Base-by-base conservation (phyloP, 2,888 invertebrate genomes). In the Orchestes rusci region DNA sequence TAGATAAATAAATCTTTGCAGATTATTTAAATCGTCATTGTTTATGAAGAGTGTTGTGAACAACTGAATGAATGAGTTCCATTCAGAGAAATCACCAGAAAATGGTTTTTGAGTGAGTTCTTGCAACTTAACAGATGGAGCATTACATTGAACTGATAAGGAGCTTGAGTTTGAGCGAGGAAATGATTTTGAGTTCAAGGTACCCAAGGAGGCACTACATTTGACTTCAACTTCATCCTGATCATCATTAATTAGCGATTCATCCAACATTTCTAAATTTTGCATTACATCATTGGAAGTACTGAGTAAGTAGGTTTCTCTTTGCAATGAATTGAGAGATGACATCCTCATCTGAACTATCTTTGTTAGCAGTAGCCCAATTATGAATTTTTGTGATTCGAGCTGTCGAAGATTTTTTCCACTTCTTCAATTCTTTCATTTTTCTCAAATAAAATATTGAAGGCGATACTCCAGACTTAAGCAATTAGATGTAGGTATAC, bases 1-100 rank as follows among this genome's bases (percentile, higher is more conserved):
- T 5, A 48, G 10, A 17, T 48, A 48, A 18, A 48, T 39, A 8
- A 48, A 34, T 27, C 29, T 33, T 32, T 48, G 36, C 3, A 39
- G 15, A 12, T 43, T 20, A 20, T 18, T 32, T 4, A 48, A n/a
- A 17, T 30, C 39, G 2, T 7, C 12, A 31, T 48, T 48, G 4
- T 27, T 43, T 5, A 16, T 23, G 15, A 47, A 35, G 7, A 43
- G 23, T 3, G 39, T 39, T 3, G 2, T 43, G 29, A 38, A 47
- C 15, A 43, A 8, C 16, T 47, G 29, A 16, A 29, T 18, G 16
- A 43, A 43, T 8, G 43, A 18, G n/a, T 27, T 33, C 43, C 47
- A 47, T 15, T 47, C 32, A 2, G 36, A 17, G 10, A 16, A 12
- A 19, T 39, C 19, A 10, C 42, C 42, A 12, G 34, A 16, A 20